Evolutionary conservation across 1,140 invertebrate species (phyloP).

Genomic region (Holotrichia oblita): DNA sequence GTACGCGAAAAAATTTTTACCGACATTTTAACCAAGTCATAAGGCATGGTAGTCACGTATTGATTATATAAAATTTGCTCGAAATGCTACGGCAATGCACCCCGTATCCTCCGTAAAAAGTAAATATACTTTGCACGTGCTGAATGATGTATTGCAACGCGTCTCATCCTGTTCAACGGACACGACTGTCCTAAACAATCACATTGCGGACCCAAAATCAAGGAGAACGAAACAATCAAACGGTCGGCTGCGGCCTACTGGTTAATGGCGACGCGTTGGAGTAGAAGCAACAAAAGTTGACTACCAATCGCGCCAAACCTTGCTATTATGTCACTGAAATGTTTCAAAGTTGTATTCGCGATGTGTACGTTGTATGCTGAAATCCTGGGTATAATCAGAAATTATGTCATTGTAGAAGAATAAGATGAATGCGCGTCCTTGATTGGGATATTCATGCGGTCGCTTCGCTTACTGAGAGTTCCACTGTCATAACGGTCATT

Average conservation of each 20-base stretch:
- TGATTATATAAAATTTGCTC: not conserved
- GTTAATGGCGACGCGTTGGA: not conserved
- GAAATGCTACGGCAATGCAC: too few species aligned
- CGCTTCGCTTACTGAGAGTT: not conserved
- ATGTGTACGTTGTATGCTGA: too few species aligned
- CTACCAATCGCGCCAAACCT: not conserved
- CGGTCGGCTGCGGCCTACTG: not conserved
- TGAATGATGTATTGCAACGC: too few species aligned
- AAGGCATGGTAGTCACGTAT: not conserved
- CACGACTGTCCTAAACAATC: too few species aligned
- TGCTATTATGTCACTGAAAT: not conserved
- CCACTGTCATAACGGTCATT: not conserved
- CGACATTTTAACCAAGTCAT: not conserved
- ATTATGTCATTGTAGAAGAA: slow-evolving; percentile 8
- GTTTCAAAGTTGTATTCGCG: not conserved
- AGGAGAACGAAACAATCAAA: not conserved
- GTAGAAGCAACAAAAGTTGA: not conserved
- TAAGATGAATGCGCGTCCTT: slow-evolving; percentile 12
- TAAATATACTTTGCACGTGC: not conserved
- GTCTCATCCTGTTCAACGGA: too few species aligned
- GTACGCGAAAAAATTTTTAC: not conserved
- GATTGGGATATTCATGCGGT: not conserved
- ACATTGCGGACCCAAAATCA: slow-evolving; percentile 6
- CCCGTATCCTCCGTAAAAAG: too few species aligned
- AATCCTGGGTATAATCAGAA: slow-evolving; percentile 4